A percentile compares a stretch with the other conserved stretches of the same genome.
These are phyloP conservation scores for Crocidura indochinensis DNA, from an alignment of 2,797 vertebrate species.

Conservation along the genomic window DNA sequence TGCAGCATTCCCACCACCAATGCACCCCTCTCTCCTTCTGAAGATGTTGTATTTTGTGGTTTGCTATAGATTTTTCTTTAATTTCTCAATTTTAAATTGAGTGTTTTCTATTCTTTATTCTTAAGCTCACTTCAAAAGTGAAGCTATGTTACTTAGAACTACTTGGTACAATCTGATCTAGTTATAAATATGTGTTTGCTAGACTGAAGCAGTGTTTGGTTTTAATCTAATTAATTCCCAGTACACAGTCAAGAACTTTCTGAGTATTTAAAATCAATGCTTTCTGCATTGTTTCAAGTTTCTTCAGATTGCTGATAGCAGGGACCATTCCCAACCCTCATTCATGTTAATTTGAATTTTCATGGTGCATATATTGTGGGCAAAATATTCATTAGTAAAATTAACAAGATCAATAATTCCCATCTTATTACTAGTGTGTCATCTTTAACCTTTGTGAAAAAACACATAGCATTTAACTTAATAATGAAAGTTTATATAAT, in stretches of 20 bases:
- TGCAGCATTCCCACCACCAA: no score
- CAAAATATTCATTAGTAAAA: background rate
- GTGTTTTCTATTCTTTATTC: background rate
- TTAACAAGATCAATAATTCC: background rate
- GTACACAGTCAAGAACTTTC: background rate
- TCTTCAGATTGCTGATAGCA: background rate
- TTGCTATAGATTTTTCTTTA: background rate
- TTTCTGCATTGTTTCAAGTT: background rate
- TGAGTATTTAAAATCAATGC: background rate
- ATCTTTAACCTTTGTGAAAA: slow-evolving; percentile 3
- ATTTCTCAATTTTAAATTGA: background rate
- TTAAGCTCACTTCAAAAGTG: background rate
- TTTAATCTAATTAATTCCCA: background rate
- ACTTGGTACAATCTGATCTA: background rate
- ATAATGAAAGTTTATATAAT: background rate
- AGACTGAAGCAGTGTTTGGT: background rate
- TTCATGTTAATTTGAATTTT: background rate
- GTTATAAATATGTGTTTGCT: background rate
- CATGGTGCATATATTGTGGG: background rate
- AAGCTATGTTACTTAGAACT: slow-evolving; percentile 1
- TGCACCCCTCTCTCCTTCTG: no score
- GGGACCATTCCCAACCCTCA: background rate
- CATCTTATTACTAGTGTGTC: background rate
- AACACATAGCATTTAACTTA: background rate
- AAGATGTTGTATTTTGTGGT: background rate